Evolutionary conservation across 2,888 invertebrate species (phyloP).

Genomic region (Augochlorella aurata): DNA sequence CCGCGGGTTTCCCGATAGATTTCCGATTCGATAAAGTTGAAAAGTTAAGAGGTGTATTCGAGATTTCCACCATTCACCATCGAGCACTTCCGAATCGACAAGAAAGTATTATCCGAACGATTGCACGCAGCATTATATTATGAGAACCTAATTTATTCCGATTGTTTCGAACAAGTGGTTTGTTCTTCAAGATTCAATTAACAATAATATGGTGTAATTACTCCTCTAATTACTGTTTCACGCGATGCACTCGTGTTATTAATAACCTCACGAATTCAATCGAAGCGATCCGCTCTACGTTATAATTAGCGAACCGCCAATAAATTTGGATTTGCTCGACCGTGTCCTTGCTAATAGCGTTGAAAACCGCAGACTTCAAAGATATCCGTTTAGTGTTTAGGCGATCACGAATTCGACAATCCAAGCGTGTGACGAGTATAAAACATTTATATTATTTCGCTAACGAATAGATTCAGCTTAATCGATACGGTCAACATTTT

Average conservation of each 20-base stretch:
- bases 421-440: not conserved
- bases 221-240: constrained; percentile 21
- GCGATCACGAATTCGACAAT: not conserved
- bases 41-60: constrained; percentile 27
- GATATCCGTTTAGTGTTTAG: not conserved
- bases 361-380: not conserved
- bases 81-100: not conserved
- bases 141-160: not conserved
- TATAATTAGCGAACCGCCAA: constrained; percentile 13
- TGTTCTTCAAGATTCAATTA: constrained; percentile 13
- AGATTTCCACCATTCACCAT: constrained; percentile 7
- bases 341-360: constrained; percentile 51
- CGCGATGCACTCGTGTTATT: constrained; percentile 15
- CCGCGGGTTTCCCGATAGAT: constrained; percentile 12
- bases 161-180: not conserved
- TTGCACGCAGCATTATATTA: not conserved
- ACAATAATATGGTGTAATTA: not conserved
- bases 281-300: constrained; percentile 11
- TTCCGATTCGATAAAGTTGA: constrained; percentile 34
- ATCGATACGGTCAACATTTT: no score
- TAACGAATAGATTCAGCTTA: no score
- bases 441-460: not conserved
- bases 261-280: constrained; percentile 2
- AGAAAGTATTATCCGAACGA: constrained; percentile 1
- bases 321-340: not conserved